phyloP scores from a whole-genome alignment of 2,888 invertebrate species.

The Labia minor region DNA sequence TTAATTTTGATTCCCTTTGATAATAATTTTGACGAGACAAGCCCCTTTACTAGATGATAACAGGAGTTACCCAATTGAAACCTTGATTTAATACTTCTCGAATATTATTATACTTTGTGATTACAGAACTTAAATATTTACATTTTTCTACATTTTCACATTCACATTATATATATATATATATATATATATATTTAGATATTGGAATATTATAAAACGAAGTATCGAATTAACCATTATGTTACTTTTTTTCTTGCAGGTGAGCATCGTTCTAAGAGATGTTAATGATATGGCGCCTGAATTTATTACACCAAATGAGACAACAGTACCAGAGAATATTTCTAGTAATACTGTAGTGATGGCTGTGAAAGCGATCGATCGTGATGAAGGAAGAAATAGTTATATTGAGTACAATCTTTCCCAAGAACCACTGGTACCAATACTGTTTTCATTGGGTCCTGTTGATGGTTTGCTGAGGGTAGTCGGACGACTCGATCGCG shows the following conservation, averaged over 20 bases:
- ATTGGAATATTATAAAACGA: too few relatives aligned
- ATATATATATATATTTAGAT: too few relatives aligned
- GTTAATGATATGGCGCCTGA: constrained; percentile 86
- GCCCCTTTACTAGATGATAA: too few relatives aligned
- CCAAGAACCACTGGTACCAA: constrained; percentile 51
- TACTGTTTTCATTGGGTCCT: constrained; percentile 69
- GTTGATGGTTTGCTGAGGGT: constrained; percentile 80
- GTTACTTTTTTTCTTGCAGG: constrained; percentile 55
- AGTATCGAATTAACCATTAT: too few relatives aligned
- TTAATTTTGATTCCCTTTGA: too few relatives aligned
- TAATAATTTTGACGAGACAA: too few relatives aligned
- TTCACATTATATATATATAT: too few relatives aligned
- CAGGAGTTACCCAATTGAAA: too few relatives aligned
- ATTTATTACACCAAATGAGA: constrained; percentile 69
- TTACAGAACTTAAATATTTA: too few relatives aligned
- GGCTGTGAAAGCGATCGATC: constrained; percentile 79
- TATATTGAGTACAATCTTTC: constrained; percentile 74
- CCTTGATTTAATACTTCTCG: too few relatives aligned
- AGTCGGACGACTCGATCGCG: constrained; percentile 76
- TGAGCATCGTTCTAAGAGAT: constrained; percentile 75
- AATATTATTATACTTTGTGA: too few relatives aligned
- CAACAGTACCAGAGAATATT: constrained; percentile 72
- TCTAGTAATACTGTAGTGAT: constrained; percentile 76
- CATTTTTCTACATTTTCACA: too few relatives aligned
- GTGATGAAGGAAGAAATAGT: constrained; percentile 83